phyloP scores from a whole-genome alignment of 2,888 invertebrate species.

The Cerastoderma edule region DNA sequence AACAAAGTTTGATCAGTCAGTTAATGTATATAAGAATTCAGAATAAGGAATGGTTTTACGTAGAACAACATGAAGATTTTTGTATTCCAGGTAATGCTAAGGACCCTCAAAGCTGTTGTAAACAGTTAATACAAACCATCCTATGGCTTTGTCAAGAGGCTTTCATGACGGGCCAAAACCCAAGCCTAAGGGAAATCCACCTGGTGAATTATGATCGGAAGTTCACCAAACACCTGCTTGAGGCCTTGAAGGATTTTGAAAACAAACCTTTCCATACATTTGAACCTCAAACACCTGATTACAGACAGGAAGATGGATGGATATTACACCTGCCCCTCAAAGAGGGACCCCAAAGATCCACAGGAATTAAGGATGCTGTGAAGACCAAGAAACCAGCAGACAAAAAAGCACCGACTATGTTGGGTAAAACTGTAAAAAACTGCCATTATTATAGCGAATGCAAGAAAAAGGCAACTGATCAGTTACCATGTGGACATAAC shows the following conservation, averaged over 20 bases:
- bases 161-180: not conserved
- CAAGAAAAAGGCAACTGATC: not conserved
- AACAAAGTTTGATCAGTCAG: too few species aligned
- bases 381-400: not conserved
- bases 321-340: conserved; percentile 24
- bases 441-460: not conserved
- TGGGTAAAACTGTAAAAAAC: too few species aligned
- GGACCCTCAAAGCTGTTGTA: conserved; percentile 12
- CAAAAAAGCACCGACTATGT: not conserved
- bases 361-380: not conserved
- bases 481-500: conserved; percentile 32
- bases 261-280: not conserved
- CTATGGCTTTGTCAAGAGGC: not conserved
- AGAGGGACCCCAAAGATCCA: not conserved
- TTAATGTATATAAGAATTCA: too few species aligned
- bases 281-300: not conserved
- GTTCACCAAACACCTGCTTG: conserved; percentile 16
- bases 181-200: conserved; percentile 42
- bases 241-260: conserved; percentile 2
- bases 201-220: conserved; percentile 41
- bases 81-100: not conserved
- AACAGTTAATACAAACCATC: not conserved
- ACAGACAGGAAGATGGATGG: conserved; percentile 13
- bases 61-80: not conserved
- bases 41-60: not conserved